Base-by-base conservation (phyloP, 2,113 vertebrate genomes). In the Dipodomys ordii region DNA sequence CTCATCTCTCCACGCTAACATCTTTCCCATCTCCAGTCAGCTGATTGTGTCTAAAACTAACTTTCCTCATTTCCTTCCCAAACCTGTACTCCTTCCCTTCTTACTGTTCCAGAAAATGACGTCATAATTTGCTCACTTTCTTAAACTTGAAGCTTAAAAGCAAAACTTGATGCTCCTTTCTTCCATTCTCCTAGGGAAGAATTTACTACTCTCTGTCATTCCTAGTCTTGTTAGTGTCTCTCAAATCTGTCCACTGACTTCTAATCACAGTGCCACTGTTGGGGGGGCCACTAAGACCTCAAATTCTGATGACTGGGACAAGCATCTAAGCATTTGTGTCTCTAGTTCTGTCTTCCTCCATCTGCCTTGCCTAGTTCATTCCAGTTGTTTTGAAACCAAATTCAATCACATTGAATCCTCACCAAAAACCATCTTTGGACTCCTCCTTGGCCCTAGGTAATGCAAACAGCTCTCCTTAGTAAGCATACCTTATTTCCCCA, bases 81-180 rank as follows among this genome's bases (percentile, higher is more conserved):
- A 84, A 91, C 20, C 20, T 53, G n/a, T 84, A 89, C 57, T 90
- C 22, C 39, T 80, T 95, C 35, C 32, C 74, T 16, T 83, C 83
- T 35, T 82, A 27, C 77, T 85, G 15, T 62, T 94, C 86, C 35
- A 78, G 57, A 83, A 92, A 64, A 78, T 49, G 49, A 3, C 23
- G 32, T 23, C 6, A 27, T 20, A 22, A 79, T 39, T 16, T 32
- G 65, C 80, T 46, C 46, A 72, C 22, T 72, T 57, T 32, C 62
- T 79, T 85, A 77, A 67, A 82, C 49, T 57, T 57, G 44, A 87
- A 88, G 7, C 27, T 27, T 65, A 2, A 60, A 76, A 88, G 27
- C 62, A 60, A 88, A 28, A 6, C 23, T 23, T 74, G 4, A 1
- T 44, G 76, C 3, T 44, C 28, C 28, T 85, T 30, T 90, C 73